These are phyloP conservation scores for Plebejus melissa DNA, from an alignment of 2,888 invertebrate species.

Conservation along the genomic window DNA sequence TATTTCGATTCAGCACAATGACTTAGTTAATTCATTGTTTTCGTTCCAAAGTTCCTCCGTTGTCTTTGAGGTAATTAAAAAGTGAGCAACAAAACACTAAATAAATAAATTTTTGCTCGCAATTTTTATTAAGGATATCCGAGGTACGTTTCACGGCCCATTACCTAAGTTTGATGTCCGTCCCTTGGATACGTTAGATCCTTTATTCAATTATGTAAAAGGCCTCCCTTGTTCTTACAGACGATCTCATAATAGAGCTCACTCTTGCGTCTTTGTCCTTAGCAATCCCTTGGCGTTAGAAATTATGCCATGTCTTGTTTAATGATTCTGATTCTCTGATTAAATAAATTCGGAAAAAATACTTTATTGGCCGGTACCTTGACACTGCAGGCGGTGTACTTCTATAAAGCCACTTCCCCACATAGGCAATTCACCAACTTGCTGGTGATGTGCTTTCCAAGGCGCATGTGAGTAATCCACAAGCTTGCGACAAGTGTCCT, in stretches of 20 bases:
- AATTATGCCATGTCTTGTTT: not conserved
- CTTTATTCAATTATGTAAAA: constrained; percentile 31
- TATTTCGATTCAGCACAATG: not conserved
- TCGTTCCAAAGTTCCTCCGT: not conserved
- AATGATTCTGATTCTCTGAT: not conserved
- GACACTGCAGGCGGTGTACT: too few species aligned
- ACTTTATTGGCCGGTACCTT: too few species aligned
- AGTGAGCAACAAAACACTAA: not conserved
- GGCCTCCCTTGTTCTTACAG: constrained; percentile 29
- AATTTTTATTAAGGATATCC: constrained; percentile 25
- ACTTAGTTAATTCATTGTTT: not conserved
- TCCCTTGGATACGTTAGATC: constrained; percentile 27
- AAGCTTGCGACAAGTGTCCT: too few species aligned
- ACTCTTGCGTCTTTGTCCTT: constrained; percentile 8
- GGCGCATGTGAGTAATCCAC: too few species aligned
- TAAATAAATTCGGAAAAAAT: too few species aligned
- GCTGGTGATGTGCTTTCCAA: too few species aligned
- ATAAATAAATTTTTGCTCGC: not conserved
- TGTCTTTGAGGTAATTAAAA: not conserved
- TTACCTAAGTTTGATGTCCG: constrained; percentile 28
- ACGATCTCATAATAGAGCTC: constrained; percentile 21
- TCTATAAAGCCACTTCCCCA: too few species aligned
- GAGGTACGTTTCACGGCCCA: constrained; percentile 21
- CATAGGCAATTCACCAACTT: too few species aligned
- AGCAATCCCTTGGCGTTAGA: constrained; percentile 1